Percentiles rank a stretch among this genome's conserved stretches.
Evolutionary conservation across 2,888 invertebrate species (phyloP).

Genomic region (Chymomyza caudatula): DNA sequence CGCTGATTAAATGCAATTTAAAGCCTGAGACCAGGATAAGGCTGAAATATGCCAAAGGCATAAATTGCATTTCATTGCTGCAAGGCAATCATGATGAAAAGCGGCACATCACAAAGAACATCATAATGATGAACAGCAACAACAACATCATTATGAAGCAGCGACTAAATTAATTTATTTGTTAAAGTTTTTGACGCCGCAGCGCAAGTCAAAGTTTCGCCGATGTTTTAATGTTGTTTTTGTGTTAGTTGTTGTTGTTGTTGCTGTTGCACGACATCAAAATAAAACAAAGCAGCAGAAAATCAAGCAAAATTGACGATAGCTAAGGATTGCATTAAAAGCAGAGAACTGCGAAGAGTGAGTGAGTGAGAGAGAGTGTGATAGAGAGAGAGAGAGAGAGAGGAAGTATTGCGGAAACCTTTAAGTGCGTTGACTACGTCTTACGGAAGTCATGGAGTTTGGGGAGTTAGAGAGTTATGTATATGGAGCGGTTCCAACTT

Average conservation of each 20-base stretch:
- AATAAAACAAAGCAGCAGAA: slow-evolving; percentile 1
- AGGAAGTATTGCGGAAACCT: slow-evolving; percentile 17
- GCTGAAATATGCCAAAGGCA: background rate
- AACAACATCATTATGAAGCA: slow-evolving; percentile 15
- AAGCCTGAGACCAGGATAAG: background rate
- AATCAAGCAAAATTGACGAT: slow-evolving; percentile 15
- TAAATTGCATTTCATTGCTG: background rate
- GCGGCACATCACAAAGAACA: slow-evolving; percentile 8
- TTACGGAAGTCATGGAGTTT: background rate
- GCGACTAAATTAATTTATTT: slow-evolving; percentile 69
- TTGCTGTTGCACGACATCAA: slow-evolving; percentile 20
- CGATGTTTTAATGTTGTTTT: too few species aligned
- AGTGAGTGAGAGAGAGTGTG: slow-evolving; percentile 5
- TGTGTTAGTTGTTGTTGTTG: background rate
- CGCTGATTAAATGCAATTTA: background rate
- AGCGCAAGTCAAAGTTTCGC: slow-evolving; percentile 48
- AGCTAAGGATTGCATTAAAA: slow-evolving; percentile 26
- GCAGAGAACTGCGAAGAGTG: slow-evolving; percentile 1
- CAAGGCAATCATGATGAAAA: background rate
- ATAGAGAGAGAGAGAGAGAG: background rate
- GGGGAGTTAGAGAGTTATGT: slow-evolving; percentile 6
- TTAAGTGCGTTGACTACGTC: slow-evolving; percentile 23
- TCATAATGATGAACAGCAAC: slow-evolving; percentile 21
- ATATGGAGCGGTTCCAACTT: slow-evolving; percentile 42
- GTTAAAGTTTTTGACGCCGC: slow-evolving; percentile 59